Conservation (phyloP, 2,113 vertebrate genomes). For the Galbula dea region DNA sequence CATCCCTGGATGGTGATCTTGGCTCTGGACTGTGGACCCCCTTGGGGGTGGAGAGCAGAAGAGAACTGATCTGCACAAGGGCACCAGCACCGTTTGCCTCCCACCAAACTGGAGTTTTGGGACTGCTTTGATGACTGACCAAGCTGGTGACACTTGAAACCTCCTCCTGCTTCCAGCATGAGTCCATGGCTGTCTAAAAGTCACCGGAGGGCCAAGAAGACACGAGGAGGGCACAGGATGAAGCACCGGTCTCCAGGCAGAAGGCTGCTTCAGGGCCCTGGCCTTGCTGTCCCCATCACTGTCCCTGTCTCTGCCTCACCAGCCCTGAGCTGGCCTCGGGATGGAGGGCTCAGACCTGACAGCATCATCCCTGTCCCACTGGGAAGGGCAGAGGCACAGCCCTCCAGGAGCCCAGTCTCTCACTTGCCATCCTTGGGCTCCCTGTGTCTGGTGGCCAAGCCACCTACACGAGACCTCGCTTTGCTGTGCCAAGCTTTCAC, state of each 20-base stretch:
- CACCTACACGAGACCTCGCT: rapidly evolving
- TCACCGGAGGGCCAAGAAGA: not conserved
- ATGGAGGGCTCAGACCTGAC: rapidly evolving
- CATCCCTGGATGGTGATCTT: rapidly evolving
- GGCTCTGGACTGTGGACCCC: not conserved
- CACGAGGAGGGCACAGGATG: not conserved
- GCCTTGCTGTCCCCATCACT: not conserved
- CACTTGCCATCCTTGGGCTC: no score
- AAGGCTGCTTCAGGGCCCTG: not conserved
- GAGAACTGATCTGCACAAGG: rapidly evolving
- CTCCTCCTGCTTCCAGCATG: not conserved
- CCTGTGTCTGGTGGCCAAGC: no score
- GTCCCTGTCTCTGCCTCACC: not conserved
- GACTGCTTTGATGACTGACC: not conserved
- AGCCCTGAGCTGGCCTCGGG: not conserved
- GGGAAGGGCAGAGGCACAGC: not conserved
- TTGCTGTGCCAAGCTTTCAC: not conserved
- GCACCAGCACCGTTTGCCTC: rapidly evolving
- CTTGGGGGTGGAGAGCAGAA: rapidly evolving
- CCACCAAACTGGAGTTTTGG: not conserved
- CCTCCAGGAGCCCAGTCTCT: rapidly evolving
- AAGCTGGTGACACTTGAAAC: not conserved
- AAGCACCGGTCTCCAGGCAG: not conserved
- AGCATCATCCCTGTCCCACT: rapidly evolving
- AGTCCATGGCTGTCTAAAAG: not conserved